A percentile compares a stretch with the other conserved stretches of the same genome.
Evolutionary conservation across 1,140 invertebrate species (phyloP).

Genomic region (Drosophila parvula): DNA sequence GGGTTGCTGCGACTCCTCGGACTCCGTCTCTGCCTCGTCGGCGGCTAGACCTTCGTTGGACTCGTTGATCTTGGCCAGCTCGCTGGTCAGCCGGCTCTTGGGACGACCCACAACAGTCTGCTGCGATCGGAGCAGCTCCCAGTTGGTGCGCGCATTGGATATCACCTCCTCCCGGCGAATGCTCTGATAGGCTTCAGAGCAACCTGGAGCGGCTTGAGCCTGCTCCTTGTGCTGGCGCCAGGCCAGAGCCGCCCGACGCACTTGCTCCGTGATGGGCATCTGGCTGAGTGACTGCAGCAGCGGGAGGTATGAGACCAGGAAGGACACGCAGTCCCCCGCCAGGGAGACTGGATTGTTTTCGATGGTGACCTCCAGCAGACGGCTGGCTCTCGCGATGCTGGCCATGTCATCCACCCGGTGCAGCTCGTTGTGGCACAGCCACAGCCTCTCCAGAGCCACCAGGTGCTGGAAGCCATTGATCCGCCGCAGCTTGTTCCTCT

Average conservation of each 20-base stretch:
- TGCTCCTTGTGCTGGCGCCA: conserved; percentile 91
- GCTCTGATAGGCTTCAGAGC: conserved; percentile 88
- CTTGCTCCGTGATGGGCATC: conserved; percentile 91
- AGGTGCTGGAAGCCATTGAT: conserved; percentile 92
- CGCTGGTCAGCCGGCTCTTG: conserved; percentile 66
- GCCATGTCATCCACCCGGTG: conserved; percentile 92
- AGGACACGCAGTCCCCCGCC: conserved; percentile 90
- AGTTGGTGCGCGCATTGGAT: conserved; percentile 91
- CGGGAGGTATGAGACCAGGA: conserved; percentile 91
- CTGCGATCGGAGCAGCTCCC: conserved; percentile 90
- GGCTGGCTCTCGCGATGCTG: conserved; percentile 89
- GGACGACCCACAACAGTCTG: conserved; percentile 61
- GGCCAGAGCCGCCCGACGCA: conserved; percentile 89
- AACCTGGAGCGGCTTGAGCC: conserved; percentile 88
- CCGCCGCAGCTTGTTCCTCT: conserved; percentile 92
- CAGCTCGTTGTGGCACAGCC: conserved; percentile 83
- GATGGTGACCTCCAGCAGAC: conserved; percentile 92
- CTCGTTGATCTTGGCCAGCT: conserved; percentile 75
- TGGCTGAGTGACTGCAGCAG: conserved; percentile 88
- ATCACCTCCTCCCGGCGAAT: conserved; percentile 90
- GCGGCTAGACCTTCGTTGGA: conserved; percentile 62
- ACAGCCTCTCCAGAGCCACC: conserved; percentile 73
- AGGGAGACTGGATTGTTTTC: conserved; percentile 93
- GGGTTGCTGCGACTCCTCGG: conserved; percentile 86
- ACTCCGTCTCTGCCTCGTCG: conserved; percentile 84